Percentiles rank a stretch among this genome's conserved stretches.
phyloP scores from a whole-genome alignment of 2,113 vertebrate genomes.

The Neotoma lepida region DNA sequence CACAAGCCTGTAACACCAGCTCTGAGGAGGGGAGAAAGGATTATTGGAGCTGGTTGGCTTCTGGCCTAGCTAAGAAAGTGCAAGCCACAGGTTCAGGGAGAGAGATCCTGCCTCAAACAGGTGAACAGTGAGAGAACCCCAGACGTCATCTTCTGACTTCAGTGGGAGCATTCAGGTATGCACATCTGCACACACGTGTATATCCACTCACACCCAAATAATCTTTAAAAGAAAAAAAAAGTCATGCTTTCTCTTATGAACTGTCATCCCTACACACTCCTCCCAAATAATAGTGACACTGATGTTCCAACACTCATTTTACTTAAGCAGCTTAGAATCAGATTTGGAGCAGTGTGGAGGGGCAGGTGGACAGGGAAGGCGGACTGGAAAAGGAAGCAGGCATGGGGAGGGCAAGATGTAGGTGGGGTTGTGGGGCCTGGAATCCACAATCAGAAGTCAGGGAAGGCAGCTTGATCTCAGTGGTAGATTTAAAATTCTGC shows the following conservation, averaged over 20 bases:
- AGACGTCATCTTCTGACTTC: neutral
- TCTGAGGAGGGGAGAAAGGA: neutral
- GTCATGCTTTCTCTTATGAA: neutral
- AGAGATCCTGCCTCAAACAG: neutral
- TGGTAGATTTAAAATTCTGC: accelerated
- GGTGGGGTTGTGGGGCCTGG: neutral
- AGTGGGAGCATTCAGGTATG: neutral
- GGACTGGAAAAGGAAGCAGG: too few species aligned
- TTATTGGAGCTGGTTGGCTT: neutral
- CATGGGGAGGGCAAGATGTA: accelerated
- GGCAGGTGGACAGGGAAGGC: neutral
- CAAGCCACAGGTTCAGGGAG: neutral
- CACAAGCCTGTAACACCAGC: neutral
- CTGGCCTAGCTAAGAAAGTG: neutral
- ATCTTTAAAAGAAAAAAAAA: neutral
- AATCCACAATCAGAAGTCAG: neutral
- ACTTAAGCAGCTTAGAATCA: neutral
- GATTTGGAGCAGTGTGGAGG: too few species aligned
- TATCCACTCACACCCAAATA: neutral
- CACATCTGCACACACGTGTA: neutral
- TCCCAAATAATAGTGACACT: neutral
- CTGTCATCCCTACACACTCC: accelerated
- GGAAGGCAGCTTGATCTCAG: neutral
- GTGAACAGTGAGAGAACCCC: neutral
- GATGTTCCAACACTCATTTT: neutral